A percentile compares a stretch with the other conserved stretches of the same genome.
phyloP scores from a whole-genome alignment of 2,888 invertebrate genomes.

The Drosophila nr. fundita region DNA sequence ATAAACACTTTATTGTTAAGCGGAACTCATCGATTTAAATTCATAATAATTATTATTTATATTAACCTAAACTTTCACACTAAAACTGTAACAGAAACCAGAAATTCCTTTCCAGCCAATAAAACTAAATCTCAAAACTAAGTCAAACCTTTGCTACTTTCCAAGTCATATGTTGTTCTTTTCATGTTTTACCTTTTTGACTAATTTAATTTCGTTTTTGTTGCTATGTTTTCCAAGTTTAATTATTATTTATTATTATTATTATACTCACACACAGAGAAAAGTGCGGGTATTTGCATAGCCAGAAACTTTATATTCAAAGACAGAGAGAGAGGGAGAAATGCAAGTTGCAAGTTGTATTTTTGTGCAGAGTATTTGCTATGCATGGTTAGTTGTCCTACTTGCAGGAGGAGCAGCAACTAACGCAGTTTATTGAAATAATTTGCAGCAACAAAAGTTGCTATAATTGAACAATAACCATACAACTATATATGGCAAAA shows the following conservation, averaged over 20 bases:
- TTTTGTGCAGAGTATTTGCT: slow-evolving; percentile 37
- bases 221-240: not conserved
- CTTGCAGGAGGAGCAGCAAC: slow-evolving; percentile 17
- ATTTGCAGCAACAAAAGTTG: slow-evolving; percentile 50
- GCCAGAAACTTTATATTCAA: slow-evolving; percentile 8
- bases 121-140: not conserved
- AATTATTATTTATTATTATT: not conserved
- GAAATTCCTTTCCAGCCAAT: not conserved
- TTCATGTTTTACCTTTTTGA: not conserved
- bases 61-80: not conserved
- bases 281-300: slow-evolving; percentile 36
- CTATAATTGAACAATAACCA: slow-evolving; percentile 42
- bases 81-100: not conserved
- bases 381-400: slow-evolving; percentile 43
- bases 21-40: not conserved
- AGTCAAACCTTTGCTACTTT: not conserved
- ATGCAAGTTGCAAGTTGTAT: slow-evolving; percentile 36
- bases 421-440: slow-evolving; percentile 43
- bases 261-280: not conserved
- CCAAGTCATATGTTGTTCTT: not conserved
- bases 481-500: slow-evolving; percentile 39
- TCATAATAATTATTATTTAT: not conserved
- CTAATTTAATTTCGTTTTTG: not conserved
- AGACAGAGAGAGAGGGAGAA: slow-evolving; percentile 7
- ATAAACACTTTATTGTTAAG: not conserved